Conservation (phyloP, 2,888 invertebrate genomes). For the Digitonthophagus gazella region DNA sequence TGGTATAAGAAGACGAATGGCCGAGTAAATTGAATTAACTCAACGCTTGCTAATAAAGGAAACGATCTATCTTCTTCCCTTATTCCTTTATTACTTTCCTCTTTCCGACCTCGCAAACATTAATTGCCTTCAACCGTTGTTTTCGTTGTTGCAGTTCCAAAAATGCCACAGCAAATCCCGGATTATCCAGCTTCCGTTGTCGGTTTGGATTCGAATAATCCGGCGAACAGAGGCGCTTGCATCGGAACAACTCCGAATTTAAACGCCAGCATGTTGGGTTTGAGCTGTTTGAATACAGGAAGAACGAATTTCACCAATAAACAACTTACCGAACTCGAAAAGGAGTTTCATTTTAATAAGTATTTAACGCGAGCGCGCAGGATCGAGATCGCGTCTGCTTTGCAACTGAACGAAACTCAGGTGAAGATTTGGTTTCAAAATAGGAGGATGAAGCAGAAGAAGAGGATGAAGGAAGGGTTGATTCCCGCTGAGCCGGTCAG, state of each 20-base stretch:
- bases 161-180: slow-evolving; percentile 55
- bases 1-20: slow-evolving; percentile 44
- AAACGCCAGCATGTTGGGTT: slow-evolving; percentile 49
- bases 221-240: slow-evolving; percentile 51
- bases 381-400: slow-evolving; percentile 95
- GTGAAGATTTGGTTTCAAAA: slow-evolving; percentile 98
- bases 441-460: slow-evolving; percentile 97
- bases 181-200: slow-evolving; percentile 43
- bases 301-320: slow-evolving; percentile 99
- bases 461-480: slow-evolving; percentile 90
- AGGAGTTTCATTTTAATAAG: slow-evolving; percentile 99
- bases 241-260: slow-evolving; percentile 50
- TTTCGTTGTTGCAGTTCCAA: slow-evolving; percentile 57
- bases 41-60: slow-evolving; percentile 44
- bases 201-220: slow-evolving; percentile 55
- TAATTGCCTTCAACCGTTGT: background rate
- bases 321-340: slow-evolving; percentile 97
- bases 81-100: slow-evolving; percentile 20
- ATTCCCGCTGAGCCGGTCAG: slow-evolving; percentile 58
- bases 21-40: slow-evolving; percentile 40
- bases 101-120: background rate
- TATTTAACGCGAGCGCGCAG: slow-evolving; percentile 95
- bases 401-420: slow-evolving; percentile 97
- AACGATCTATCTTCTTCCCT: slow-evolving; percentile 48
- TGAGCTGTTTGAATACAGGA: slow-evolving; percentile 71